phyloP scores from a whole-genome alignment of 2,113 vertebrate species.

The Pseudolaguvia tuberculata region DNA sequence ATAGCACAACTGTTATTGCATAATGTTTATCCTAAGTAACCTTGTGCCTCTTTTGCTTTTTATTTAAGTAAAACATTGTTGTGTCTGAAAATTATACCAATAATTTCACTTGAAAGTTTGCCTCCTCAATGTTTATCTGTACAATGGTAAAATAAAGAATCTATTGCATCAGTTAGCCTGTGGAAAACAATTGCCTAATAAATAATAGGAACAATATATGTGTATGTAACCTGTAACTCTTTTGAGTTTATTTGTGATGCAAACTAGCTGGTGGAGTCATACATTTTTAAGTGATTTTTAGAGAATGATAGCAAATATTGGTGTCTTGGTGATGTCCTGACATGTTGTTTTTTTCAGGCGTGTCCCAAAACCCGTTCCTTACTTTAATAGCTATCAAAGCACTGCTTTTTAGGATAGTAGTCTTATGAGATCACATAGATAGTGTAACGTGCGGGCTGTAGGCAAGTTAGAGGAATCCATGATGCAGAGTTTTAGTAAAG shows the following conservation, averaged over 20 bases:
- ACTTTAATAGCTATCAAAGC: not conserved
- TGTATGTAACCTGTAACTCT: not conserved
- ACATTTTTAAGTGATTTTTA: not conserved
- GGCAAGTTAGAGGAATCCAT: too few relatives aligned
- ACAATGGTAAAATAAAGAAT: not conserved
- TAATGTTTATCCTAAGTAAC: not conserved
- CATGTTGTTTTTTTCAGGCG: constrained; percentile 4
- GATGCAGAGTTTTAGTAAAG: too few relatives aligned
- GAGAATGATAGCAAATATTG: not conserved
- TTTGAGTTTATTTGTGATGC: not conserved
- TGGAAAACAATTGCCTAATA: not conserved
- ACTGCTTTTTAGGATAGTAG: not conserved
- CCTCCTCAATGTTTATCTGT: not conserved
- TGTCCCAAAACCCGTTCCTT: constrained; percentile 2
- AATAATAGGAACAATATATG: not conserved
- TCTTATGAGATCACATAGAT: too few relatives aligned
- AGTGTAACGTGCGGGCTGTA: too few relatives aligned
- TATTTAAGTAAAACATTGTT: not conserved
- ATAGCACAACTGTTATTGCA: not conserved
- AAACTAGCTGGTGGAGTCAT: not conserved
- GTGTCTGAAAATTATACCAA: not conserved
- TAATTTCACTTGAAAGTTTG: too few relatives aligned
- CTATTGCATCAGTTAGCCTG: not conserved
- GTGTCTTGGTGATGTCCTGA: not conserved
- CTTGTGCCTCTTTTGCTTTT: not conserved